Base-by-base conservation (phyloP, 2,113 vertebrate genomes). In the Platanista minor region DNA sequence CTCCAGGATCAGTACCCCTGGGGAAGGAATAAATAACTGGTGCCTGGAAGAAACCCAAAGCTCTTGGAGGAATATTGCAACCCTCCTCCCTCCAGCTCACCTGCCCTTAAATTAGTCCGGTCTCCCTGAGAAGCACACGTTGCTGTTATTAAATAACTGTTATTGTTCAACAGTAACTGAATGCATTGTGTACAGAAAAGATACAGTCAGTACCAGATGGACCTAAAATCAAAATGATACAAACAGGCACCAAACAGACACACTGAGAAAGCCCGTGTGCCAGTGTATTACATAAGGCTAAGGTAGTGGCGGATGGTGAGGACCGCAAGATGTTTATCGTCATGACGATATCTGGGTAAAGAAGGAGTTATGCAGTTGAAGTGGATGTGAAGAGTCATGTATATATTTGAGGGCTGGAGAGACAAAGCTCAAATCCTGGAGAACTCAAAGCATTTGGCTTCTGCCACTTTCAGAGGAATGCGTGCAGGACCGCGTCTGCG, bases 191-290 rank as follows among this genome's bases (percentile, higher is more conserved):
- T 85, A 90, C 95, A 93, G 85, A 91, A 89, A 52, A 96, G 84
- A 96, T 52, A 93, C 80, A 90, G 94, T 91, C 80, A 39, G 87
- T 95, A 86, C 94, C 97, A 96, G 97, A 97, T 96, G 96, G 95
- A 88, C 75, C 84, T 90, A 49, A 84, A 92, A 90, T 95, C 94
- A 72, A 95, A 96, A 94, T 75, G 62, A 90, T 90, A 90, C 57
- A 96, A 93, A 96, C 69, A 87, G 69, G 54, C 86, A 75, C 69
- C 62, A 77, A 74, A 80, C 77, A 96, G 94, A 96, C 94, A 95
- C 86, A 89, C 12, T 69, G 87, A 93, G 81, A 57, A 52, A 95
- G 69, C 41, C n/a, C 1, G 33, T 1, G 8, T 33, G 87, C 43
- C 67, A 74, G 66, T 11, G 43, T 71, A 13, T 96, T 95, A 25